phyloP scores from a whole-genome alignment of 2,797 vertebrate species.

The Scolopax bukidnonensis region DNA sequence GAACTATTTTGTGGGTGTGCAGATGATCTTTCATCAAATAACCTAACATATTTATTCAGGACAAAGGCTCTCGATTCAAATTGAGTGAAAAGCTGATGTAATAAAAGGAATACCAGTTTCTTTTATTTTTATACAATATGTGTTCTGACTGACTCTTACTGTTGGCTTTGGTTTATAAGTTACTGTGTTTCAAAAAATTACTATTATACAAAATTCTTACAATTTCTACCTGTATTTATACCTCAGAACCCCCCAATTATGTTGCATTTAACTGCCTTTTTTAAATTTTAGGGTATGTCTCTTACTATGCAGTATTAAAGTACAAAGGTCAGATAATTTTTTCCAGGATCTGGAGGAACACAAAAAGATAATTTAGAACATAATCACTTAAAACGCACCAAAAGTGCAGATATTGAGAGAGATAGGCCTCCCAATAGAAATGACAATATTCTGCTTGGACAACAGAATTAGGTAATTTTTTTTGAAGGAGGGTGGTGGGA shows the following conservation, averaged over 20 bases:
- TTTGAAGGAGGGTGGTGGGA: background rate
- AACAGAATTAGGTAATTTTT: background rate
- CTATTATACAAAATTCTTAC: background rate
- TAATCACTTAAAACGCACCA: background rate
- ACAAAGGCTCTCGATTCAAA: background rate
- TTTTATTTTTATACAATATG: background rate
- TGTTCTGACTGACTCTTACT: background rate
- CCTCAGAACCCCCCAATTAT: background rate
- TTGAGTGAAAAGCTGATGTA: background rate
- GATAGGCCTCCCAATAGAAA: background rate
- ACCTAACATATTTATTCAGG: background rate
- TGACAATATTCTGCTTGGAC: background rate
- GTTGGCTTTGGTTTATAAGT: background rate
- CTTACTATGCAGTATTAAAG: background rate
- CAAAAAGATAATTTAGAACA: background rate
- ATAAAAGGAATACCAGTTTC: background rate
- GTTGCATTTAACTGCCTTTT: background rate
- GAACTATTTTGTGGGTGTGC: background rate
- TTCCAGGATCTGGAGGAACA: background rate
- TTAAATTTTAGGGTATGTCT: background rate
- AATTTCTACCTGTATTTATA: background rate
- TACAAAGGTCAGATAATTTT: background rate
- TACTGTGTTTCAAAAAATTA: background rate
- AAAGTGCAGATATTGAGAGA: background rate
- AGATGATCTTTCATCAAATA: background rate